Evolutionary conservation across 2,888 invertebrate genomes (phyloP).

Genomic region (Dascillus cervinus): DNA sequence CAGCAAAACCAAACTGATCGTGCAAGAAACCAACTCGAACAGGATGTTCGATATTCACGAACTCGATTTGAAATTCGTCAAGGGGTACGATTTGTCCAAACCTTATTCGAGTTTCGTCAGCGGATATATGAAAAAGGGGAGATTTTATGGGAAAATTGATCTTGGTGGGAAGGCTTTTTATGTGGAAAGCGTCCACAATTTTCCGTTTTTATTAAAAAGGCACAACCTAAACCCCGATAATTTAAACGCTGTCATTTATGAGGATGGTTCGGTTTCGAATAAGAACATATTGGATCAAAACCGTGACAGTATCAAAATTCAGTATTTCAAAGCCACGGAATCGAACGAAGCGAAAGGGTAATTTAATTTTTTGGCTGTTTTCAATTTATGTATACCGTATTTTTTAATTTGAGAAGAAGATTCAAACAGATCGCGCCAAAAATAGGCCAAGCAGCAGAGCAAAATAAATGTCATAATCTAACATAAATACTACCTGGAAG

Average conservation of each 20-base stretch:
- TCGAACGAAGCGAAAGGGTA: too few species aligned
- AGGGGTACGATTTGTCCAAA: slow-evolving; percentile 8
- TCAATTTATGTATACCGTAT: too few species aligned
- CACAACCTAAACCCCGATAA: slow-evolving; percentile 1
- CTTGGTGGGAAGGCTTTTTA: slow-evolving; percentile 20
- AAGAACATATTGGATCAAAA: neutral
- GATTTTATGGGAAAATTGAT: slow-evolving; percentile 25
- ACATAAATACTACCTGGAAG: too few species aligned
- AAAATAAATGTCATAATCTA: too few species aligned
- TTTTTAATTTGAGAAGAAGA: too few species aligned
- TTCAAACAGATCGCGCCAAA: too few species aligned
- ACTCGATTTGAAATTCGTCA: slow-evolving; percentile 5
- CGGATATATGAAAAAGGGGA: slow-evolving; percentile 22
- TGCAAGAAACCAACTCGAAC: slow-evolving; percentile 4
- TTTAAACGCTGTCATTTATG: slow-evolving; percentile 10
- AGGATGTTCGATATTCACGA: slow-evolving; percentile 2
- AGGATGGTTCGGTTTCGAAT: neutral
- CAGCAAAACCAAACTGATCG: slow-evolving; percentile 6
- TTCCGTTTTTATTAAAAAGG: slow-evolving; percentile 1
- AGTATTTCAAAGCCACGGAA: too few species aligned
- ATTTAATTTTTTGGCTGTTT: too few species aligned
- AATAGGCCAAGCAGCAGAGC: too few species aligned
- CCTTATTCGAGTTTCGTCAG: slow-evolving; percentile 17
- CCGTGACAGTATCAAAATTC: too few species aligned
- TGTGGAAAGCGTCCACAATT: slow-evolving; percentile 20